These are phyloP conservation scores for Calephelis perditalis DNA, from an alignment of 2,888 invertebrate species.

Conservation along the genomic window DNA sequence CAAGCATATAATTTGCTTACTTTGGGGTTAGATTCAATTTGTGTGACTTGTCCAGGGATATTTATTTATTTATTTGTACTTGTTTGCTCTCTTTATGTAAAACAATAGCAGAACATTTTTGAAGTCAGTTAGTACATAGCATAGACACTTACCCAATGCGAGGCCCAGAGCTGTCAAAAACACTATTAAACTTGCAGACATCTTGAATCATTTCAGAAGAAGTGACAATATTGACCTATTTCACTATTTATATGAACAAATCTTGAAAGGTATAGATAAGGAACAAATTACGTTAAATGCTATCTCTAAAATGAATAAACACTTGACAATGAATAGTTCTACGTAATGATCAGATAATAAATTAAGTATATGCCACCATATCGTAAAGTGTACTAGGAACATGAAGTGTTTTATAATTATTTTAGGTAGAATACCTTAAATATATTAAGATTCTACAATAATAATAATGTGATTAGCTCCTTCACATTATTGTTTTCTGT, in stretches of 20 bases:
- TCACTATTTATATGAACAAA: conserved; percentile 2
- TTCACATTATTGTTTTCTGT: no score
- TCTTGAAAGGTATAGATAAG: not conserved
- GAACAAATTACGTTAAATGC: not conserved
- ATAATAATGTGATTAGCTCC: no score
- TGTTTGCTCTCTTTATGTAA: no score
- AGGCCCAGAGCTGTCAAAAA: not conserved
- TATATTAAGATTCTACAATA: no score
- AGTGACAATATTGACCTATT: not conserved
- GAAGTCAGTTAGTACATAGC: no score
- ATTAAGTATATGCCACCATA: not conserved
- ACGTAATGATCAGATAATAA: not conserved
- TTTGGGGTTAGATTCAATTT: no score
- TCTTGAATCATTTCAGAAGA: not conserved
- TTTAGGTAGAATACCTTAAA: no score
- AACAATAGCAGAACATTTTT: no score
- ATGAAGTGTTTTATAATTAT: no score
- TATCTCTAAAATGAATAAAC: not conserved
- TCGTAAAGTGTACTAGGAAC: not conserved
- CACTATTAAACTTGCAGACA: not conserved
- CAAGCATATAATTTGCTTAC: no score
- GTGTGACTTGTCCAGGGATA: no score
- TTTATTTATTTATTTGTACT: not conserved
- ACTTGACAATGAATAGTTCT: not conserved
- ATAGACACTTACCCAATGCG: not conserved